These are phyloP conservation scores for Corythaeola cristata DNA, from an alignment of 2,113 vertebrate genomes.

Conservation along the genomic window DNA sequence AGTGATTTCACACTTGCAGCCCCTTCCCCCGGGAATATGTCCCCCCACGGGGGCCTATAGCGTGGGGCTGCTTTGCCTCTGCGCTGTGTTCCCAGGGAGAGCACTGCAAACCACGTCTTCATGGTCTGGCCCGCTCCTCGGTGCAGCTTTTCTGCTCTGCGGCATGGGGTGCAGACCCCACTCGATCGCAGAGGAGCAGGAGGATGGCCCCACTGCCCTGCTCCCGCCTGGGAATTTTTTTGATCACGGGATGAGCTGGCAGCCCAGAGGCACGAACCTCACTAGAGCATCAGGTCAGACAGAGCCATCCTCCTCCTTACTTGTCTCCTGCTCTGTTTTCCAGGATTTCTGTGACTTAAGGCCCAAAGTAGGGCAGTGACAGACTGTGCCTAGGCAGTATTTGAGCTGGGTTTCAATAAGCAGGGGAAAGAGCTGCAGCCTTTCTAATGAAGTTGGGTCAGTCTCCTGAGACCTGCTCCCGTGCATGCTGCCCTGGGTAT, in stretches of 20 bases:
- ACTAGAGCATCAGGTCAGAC: not conserved
- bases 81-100: not conserved
- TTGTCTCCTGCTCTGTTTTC: not conserved
- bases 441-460: not conserved
- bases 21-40: not conserved
- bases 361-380: not conserved
- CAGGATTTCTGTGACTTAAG: not conserved
- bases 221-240: not conserved
- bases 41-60: not conserved
- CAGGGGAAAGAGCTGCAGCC: not conserved
- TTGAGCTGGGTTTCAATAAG: not conserved
- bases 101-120: not conserved
- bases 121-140: not conserved
- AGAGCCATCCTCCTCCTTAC: not conserved
- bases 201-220: not conserved
- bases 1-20: not conserved
- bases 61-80: rapidly evolving
- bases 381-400: not conserved
- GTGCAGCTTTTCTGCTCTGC: not conserved
- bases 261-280: not conserved
- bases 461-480: not conserved
- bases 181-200: rapidly evolving
- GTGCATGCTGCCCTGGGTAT: not conserved
- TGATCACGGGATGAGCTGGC: not conserved
- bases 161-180: not conserved